Evolutionary conservation across 2,888 invertebrate species (phyloP), one percentile per base, ranked within the genome.

Genomic region (Caenorhabditis panamensis): DNA sequence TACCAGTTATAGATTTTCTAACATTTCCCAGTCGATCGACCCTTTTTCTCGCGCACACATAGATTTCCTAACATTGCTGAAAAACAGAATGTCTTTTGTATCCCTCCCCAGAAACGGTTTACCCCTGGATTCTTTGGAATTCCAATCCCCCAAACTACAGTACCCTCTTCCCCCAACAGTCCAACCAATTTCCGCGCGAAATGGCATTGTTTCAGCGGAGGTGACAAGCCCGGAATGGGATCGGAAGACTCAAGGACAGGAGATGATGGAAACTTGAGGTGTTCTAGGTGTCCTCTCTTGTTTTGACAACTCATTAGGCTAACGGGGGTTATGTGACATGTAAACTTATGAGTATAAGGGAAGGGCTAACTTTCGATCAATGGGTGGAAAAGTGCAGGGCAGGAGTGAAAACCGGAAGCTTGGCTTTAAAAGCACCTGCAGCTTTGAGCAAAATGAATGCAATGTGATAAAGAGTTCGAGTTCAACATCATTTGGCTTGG

Each of bases 191-290:
- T 72, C 63, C 47, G 63, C 64, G 72, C 72, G 72, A 64, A 72
- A 72, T 64, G 72, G 37, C 63, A 64, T 72, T 72, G 72, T 72
- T 72, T 72, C 72, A 72, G 72, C 61, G 69, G 63, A 71, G 72
- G 64, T 72, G 72, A 72, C 72, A 72, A 72, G 72, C 72, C 72
- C 53, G 71, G 44, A 71, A 71, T 71, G 71, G 62, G 62, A 54
- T 56, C 37, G 49, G 56, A 54, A 54, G 62, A 62, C 41, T 59
- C 69, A 71, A 71, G 71, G 71, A 71, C 71, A 71, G 11, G 47
- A 47, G 61, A n/a, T 11, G 61, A 9, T 36, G 22, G 37, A 71
- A 18, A 18, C 44, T 56, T 64, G 72, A 64, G 63, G 64, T 64
- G 72, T 72, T 72, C 71, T 47, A 71, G 62, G 24, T 18, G 26